These are phyloP conservation scores for Melanchra persicariae DNA, from an alignment of 2,888 invertebrate species.

Conservation along the genomic window DNA sequence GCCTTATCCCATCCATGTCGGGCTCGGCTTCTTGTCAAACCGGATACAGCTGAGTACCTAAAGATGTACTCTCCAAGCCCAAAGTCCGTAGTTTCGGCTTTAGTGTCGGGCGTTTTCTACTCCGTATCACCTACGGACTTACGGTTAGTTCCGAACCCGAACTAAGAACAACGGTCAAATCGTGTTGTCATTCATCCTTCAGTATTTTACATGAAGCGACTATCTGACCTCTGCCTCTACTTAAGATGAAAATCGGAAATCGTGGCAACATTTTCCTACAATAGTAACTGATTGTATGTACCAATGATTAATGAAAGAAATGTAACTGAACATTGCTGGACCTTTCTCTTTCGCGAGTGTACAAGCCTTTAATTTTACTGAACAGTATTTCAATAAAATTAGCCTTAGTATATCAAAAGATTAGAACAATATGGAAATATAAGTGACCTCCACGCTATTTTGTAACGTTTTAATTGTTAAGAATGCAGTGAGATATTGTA, in stretches of 20 bases:
- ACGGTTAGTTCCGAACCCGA: no score
- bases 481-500: not conserved
- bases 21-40: no score
- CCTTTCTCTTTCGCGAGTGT: not conserved
- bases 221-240: no score
- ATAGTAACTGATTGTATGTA: not conserved
- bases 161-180: no score
- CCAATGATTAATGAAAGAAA: not conserved
- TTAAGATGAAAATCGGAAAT: no score
- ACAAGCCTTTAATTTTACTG: not conserved
- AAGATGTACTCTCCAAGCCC: no score
- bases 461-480: not conserved
- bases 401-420: not conserved
- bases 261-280: not conserved
- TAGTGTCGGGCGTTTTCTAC: no score
- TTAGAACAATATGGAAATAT: not conserved
- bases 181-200: no score
- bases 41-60: no score
- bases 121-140: no score
- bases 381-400: conserved; percentile 23
- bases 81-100: no score
- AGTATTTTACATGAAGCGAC: not conserved
- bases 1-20: no score
- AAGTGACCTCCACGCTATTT: not conserved
- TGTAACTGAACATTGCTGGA: not conserved